Base-by-base conservation (phyloP, 2,888 invertebrate genomes). In the Melieria picta region DNA sequence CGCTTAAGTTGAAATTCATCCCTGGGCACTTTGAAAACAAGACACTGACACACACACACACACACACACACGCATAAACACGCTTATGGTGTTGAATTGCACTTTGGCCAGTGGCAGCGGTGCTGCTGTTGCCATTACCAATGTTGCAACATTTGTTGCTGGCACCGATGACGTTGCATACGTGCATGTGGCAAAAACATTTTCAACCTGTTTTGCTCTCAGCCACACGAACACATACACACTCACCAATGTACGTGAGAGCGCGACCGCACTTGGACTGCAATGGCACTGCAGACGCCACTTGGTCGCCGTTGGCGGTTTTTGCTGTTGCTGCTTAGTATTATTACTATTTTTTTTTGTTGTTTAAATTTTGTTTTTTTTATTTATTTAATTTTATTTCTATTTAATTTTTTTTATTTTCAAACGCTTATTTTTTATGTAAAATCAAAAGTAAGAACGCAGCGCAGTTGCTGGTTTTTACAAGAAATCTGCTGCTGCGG, bases 181-280 rank as follows among this genome's bases (percentile, higher is more conserved):
- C 47, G 60, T 50, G 64, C 16, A 60, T 67, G 58, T 67, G 45
- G 67, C 60, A 60, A 60, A 66, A 66, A 58, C 60, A 67, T 67
- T 67, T 67, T 57, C 67, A 70, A 65, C 70, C 65, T 58, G 57
- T 52, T 65, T 66, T 69, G 65, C 56, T 63, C 46, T 13, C 66
- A 66, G 47, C 69, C 62, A 48, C 57, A 69, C 62, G 45, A 52
- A 61, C 61, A 66, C 70, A 74, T 13, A 65, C 43, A 57, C 42
- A 30, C 30, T 30, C 30, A 30, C 3, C 30, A 3, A 30, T 30
- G 30, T 30, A 30, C 30, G 30, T 3, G 5, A 62, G 46, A 30
- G 7, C 52, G 9, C 13, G 50, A 57, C 46, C 45, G 50, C 16
- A 30, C 30, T 30, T 30, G 30, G 30, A 30, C 30, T 30, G 30